Conservation (phyloP, 92 coral and sea anemone genomes). For the Pocillopora grandis region DNA sequence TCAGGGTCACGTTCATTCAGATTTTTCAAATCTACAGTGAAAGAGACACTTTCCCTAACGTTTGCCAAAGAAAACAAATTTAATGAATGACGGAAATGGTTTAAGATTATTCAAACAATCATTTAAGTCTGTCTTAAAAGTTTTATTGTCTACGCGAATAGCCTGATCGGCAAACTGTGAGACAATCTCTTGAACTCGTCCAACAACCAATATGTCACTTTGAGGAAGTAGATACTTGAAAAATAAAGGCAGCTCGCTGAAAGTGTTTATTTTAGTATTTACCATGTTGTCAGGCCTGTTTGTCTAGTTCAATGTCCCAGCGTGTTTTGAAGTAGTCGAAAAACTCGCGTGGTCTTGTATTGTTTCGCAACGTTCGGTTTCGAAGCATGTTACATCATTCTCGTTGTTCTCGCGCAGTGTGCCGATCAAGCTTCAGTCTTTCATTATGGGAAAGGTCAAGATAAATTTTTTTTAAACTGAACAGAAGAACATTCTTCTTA, state of each 20-base stretch:
- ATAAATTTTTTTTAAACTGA: no score
- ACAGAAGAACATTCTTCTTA: no score
- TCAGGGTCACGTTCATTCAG: neutral
- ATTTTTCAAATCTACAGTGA: neutral
- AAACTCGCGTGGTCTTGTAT: no score
- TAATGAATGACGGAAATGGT: conserved; percentile 2
- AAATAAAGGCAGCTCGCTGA: neutral
- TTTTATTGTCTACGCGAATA: conserved; percentile 11
- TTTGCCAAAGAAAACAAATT: neutral
- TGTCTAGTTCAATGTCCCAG: neutral
- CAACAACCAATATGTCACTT: neutral
- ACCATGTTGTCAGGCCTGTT: neutral
- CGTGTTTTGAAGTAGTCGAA: neutral
- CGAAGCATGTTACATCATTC: no score
- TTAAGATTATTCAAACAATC: neutral
- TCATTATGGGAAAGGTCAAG: no score
- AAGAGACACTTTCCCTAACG: neutral
- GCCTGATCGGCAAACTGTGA: neutral
- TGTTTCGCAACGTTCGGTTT: no score
- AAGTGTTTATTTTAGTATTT: neutral
- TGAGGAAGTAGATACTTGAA: neutral
- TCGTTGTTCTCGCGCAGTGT: no score
- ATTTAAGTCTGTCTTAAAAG: neutral
- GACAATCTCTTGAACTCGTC: neutral
- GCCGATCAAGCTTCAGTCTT: no score